phyloP scores from a whole-genome alignment of 2,113 vertebrate genomes.

The Sceloporus tristichus region DNA sequence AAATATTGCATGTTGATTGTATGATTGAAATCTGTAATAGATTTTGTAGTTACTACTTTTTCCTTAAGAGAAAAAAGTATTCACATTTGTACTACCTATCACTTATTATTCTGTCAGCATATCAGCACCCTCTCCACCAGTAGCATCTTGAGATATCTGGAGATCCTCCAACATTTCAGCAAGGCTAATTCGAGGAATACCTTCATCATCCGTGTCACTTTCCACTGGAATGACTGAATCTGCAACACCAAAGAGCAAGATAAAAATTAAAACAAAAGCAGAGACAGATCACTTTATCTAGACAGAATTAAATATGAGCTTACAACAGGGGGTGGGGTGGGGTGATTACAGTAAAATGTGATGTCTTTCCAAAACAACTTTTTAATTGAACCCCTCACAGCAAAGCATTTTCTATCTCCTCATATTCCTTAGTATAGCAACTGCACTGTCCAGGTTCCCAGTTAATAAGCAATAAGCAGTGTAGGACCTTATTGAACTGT shows the following conservation, averaged over 20 bases:
- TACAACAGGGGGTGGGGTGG: neutral
- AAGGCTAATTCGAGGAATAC: slow-evolving; percentile 89
- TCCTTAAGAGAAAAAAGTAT: fast-evolving
- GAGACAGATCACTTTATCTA: neutral
- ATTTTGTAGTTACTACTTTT: neutral
- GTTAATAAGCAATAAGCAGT: neutral
- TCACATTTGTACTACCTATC: neutral
- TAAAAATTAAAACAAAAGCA: neutral
- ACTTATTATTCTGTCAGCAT: slow-evolving; percentile 85
- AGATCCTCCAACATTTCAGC: slow-evolving; percentile 97
- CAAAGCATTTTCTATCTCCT: no score
- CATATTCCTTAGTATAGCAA: neutral
- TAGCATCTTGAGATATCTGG: slow-evolving; percentile 89
- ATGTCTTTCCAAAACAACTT: neutral
- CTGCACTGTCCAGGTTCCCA: neutral
- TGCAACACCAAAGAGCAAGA: slow-evolving; percentile 42
- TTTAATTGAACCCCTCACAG: no score
- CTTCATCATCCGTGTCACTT: slow-evolving; percentile 95
- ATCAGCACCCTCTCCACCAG: slow-evolving; percentile 89
- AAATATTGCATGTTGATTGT: neutral
- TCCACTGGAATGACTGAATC: slow-evolving; percentile 90
- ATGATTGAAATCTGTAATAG: neutral
- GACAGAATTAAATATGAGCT: fast-evolving
- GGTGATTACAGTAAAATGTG: neutral
- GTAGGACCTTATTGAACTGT: neutral